A percentile compares a stretch with the other conserved stretches of the same genome.
Conservation (phyloP, 1,140 invertebrate species). For the Meloidogyne hapla region DNA sequence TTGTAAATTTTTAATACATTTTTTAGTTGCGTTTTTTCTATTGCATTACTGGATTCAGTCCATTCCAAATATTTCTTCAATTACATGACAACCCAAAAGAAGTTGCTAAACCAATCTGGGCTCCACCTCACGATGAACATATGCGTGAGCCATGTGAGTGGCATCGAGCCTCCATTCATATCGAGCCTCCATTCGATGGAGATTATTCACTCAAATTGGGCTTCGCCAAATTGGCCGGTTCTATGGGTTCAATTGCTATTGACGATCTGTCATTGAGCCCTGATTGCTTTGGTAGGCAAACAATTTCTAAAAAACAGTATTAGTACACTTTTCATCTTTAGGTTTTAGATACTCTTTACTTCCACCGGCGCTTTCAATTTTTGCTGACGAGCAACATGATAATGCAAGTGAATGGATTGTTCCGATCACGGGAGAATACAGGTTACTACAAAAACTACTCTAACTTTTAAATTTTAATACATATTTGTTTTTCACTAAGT, state of each 20-base stretch:
- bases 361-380: neutral
- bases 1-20: no score
- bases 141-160: constrained; percentile 43
- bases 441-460: no score
- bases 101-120: constrained; percentile 46
- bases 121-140: constrained; percentile 38
- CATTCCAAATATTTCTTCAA: constrained; percentile 48
- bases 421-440: constrained; percentile 25
- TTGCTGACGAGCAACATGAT: constrained; percentile 10
- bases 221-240: constrained; percentile 50
- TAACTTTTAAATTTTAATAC: no score
- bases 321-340: neutral
- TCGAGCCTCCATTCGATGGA: constrained; percentile 21
- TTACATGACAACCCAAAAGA: constrained; percentile 25
- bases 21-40: constrained; percentile 53
- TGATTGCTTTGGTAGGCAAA: constrained; percentile 43
- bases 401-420: constrained; percentile 35
- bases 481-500: constrained; percentile 19
- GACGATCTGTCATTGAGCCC: constrained; percentile 53
- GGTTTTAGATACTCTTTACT: neutral
- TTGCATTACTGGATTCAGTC: constrained; percentile 45
- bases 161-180: constrained; percentile 37
- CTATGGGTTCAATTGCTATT: constrained; percentile 45
- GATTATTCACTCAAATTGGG: constrained; percentile 47
- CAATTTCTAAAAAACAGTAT: no score